Evolutionary conservation across 2,113 vertebrate species (phyloP), one percentile per base, ranked within the genome.

Genomic region (Stegostoma tigrinum): DNA sequence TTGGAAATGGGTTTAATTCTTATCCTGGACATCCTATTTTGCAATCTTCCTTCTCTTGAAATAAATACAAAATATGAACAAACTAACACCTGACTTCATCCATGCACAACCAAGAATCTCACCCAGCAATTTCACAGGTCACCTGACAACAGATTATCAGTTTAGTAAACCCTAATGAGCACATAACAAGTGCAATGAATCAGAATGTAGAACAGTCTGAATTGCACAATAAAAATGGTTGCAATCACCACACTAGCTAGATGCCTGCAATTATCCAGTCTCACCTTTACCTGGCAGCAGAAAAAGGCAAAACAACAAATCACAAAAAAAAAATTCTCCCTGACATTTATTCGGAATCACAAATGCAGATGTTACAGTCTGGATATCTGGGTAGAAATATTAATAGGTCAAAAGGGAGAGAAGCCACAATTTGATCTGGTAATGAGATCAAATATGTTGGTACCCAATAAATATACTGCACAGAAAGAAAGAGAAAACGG

Each of bases 121-220:
- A 66, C 61, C 61, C 64, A 66, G 61, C 4, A 66, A 93, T 93
- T 66, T 93, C 89, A 17, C 87, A 90, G 87, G 19, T n/a, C 61
- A 66, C 21, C 89, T 64, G 61, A n/a, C 89, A n/a, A 93, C 89
- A 93, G 61, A 38, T 38, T 93, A 93, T 66, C 89, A 66, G 34
- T 10, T 38, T 61, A 66, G 61, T 67, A 42, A 91, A 55, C 55
- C 27, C 64, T 64, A n/a, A 38, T 66, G 64, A 66, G 87, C n/a
- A n/a, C 4, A 23, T 66, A 67, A 93, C 38, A 67, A 61, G 87
- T n/a, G 55, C 17, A 55, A 34, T 91, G 87, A 55, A 91, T 91
- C 15, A 83, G 38, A 38, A 83, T 83, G 80, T 83, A 61, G 6
- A 91, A 91, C 2, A 17, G 7, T 6, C 89, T 66, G 61, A 38